Base-by-base conservation (phyloP, 2,797 vertebrate genomes). In the Schizopygopsis malacanthus region DNA sequence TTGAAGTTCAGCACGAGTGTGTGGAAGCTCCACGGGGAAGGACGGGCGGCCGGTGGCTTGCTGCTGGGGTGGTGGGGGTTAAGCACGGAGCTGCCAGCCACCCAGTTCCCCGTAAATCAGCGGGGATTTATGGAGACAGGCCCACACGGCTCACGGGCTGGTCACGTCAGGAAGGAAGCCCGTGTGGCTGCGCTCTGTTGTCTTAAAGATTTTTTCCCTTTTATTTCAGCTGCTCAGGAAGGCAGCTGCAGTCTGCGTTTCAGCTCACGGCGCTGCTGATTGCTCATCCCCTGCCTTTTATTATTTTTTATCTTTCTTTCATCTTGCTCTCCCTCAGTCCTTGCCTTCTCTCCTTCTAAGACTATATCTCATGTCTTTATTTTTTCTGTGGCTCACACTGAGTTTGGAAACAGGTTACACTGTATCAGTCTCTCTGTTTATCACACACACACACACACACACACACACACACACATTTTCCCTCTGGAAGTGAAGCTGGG, bases 171-270 rank as follows among this genome's bases (percentile, higher is more conserved):
- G 96, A 97, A 96, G 96, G 96, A 96, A 96, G 93, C 93, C 90
- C 94, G 93, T 83, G 92, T 90, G 92, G 94, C 93, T 95, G 94
- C 91, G 92, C 94, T 95, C 93, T 95, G 94, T 96, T 95, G 95
- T 96, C 96, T 94, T 95, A 95, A 95, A 94, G 94, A 93, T 94
- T 94, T 95, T 94, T 95, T 93, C 92, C 90, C 90, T 93, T 96
- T 95, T 91, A 94, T 95, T 96, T 95, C 95, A 93, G 94, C 94
- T 93, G 93, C 92, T 94, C 95, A 95, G 96, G 96, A 97, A 97
- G 95, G 95, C 96, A 96, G 96, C 95, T 93, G 95, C 94, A 94
- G 96, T 96, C 95, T 97, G 96, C 86, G 92, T 96, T 96, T 96
- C 92, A 91, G 94, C 95, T 94, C 93, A 93, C 94, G 93, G 89